Evolutionary conservation across 1,140 invertebrate species (phyloP).

Genomic region (Ceratitis capitata): DNA sequence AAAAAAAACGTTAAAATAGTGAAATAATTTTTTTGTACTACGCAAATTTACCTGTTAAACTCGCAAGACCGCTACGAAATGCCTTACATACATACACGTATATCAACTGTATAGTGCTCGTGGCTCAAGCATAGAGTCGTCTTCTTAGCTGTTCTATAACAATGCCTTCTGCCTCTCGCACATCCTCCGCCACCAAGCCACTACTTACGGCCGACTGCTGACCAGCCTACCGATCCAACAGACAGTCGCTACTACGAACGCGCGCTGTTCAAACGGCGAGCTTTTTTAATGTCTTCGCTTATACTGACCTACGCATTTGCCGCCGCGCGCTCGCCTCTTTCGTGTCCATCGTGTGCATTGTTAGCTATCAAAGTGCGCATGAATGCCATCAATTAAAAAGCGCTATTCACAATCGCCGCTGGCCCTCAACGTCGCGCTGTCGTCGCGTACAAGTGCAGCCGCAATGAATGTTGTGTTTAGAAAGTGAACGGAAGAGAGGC

Average conservation of each 20-base stretch:
- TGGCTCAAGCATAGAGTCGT: too few relatives aligned
- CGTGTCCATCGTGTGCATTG: not conserved
- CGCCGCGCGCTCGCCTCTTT: not conserved
- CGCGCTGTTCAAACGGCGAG: not conserved
- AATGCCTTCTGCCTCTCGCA: too few relatives aligned
- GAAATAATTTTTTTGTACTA: too few relatives aligned
- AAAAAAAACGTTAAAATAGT: too few relatives aligned
- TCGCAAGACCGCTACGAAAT: not conserved
- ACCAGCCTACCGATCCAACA: not conserved
- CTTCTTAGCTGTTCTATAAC: too few relatives aligned
- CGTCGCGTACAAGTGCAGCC: not conserved
- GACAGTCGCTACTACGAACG: not conserved
- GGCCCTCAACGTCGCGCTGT: not conserved
- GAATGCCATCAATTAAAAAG: constrained; percentile 13
- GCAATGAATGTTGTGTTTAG: not conserved
- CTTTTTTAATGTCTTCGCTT: not conserved
- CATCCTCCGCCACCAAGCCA: too few relatives aligned
- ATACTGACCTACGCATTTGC: not conserved
- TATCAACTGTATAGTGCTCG: too few relatives aligned
- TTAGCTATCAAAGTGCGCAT: constrained; percentile 2
- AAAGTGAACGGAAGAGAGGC: not conserved
- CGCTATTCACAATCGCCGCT: not conserved
- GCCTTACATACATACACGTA: too few relatives aligned
- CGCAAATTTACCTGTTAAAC: not conserved
- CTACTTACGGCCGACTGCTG: too few relatives aligned